A percentile compares a stretch with the other conserved stretches of the same genome.
Conservation (phyloP, 2,888 invertebrate species). For the Dascillus cervinus region DNA sequence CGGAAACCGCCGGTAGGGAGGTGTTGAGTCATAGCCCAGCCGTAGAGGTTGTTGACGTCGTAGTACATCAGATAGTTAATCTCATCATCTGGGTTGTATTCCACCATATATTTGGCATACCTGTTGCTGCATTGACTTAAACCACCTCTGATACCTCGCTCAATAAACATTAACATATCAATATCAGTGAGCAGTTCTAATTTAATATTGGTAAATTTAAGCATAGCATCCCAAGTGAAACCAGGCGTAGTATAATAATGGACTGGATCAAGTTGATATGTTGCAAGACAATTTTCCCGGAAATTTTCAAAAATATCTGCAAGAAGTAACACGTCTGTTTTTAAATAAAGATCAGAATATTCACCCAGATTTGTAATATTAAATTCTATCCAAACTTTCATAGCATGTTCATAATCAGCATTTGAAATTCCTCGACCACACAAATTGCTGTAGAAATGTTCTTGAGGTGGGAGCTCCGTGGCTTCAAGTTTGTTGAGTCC, state of each 20-base stretch:
- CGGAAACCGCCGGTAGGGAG: not conserved
- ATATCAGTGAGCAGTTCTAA: constrained; percentile 26
- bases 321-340: constrained; percentile 25
- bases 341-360: constrained; percentile 27
- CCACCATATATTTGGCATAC: too few relatives aligned
- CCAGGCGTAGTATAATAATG: constrained; percentile 28
- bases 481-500: too few relatives aligned
- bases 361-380: constrained; percentile 21
- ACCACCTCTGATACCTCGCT: constrained; percentile 27
- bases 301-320: constrained; percentile 32
- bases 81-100: not conserved
- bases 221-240: constrained; percentile 27
- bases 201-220: constrained; percentile 24
- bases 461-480: constrained; percentile 11
- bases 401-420: constrained; percentile 23
- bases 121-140: constrained; percentile 25
- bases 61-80: constrained; percentile 1
- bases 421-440: constrained; percentile 14
- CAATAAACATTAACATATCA: constrained; percentile 23
- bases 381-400: constrained; percentile 24
- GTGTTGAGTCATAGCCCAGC: constrained; percentile 1
- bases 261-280: constrained; percentile 25
- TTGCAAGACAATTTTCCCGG: constrained; percentile 18
- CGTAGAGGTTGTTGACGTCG: constrained; percentile 2
- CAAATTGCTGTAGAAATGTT: constrained; percentile 21